A percentile compares a stretch with the other conserved stretches of the same genome.
These are phyloP conservation scores for Candoia aspera DNA, from an alignment of 2,113 vertebrate genomes.

Conservation along the genomic window DNA sequence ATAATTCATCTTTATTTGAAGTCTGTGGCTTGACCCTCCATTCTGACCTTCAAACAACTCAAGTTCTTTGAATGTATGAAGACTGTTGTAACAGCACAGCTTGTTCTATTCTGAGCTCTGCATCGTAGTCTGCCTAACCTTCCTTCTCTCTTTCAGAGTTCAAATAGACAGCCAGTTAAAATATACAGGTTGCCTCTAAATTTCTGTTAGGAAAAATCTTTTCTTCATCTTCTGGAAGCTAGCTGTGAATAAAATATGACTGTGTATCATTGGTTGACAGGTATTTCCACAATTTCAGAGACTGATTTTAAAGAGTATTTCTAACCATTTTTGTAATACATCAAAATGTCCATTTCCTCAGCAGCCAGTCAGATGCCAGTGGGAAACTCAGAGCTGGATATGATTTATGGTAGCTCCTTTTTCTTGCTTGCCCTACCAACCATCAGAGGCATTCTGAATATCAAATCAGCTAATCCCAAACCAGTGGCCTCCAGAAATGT, in stretches of 20 bases:
- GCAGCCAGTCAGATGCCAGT: not conserved
- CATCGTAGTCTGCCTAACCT: not conserved
- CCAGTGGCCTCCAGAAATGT: not conserved
- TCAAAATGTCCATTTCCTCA: not conserved
- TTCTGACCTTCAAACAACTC: not conserved
- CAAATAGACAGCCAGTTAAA: not conserved
- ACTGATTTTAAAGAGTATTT: not conserved
- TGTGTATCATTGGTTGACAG: not conserved
- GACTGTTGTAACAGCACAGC: not conserved
- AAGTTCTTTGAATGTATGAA: not conserved
- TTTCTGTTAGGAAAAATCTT: not conserved
- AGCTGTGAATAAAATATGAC: slow-evolving; percentile 6
- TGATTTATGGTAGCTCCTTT: not conserved
- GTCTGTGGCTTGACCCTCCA: not conserved
- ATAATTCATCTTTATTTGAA: not conserved
- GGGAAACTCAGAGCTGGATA: not conserved
- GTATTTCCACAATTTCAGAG: not conserved
- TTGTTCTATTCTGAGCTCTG: not conserved
- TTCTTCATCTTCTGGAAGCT: not conserved
- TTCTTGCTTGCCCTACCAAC: not conserved
- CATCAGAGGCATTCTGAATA: not conserved
- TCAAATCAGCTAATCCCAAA: not conserved
- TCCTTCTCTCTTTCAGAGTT: not conserved
- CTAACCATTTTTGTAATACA: not conserved
- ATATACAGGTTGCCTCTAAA: not conserved